Percentiles rank a stretch among this genome's conserved stretches.
Evolutionary conservation across 2,797 vertebrate species (phyloP).

Genomic region (Huso huso): DNA sequence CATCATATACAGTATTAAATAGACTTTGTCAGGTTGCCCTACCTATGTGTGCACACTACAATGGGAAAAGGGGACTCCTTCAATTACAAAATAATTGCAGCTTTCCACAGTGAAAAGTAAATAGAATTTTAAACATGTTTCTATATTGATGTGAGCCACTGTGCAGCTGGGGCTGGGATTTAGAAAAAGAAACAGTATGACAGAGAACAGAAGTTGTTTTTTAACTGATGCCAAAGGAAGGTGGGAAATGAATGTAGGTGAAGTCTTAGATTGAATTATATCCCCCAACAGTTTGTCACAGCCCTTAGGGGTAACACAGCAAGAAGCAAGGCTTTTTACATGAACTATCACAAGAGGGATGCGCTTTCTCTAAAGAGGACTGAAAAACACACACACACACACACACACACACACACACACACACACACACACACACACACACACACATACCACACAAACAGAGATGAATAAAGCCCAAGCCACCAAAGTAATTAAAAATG

Average conservation of each 20-base stretch:
- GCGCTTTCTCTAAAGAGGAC: constrained; percentile 52
- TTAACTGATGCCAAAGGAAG: constrained; percentile 8
- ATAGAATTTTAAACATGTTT: constrained; percentile 3
- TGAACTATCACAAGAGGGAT: constrained; percentile 36
- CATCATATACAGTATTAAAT: too few relatives aligned
- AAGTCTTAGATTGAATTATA: neutral
- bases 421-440: constrained; percentile 18
- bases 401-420: too few relatives aligned
- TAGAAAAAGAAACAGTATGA: neutral
- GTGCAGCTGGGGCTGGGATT: neutral
- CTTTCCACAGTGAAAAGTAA: neutral
- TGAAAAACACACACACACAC: constrained; percentile 32
- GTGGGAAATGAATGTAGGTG: constrained; percentile 4
- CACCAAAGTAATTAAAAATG: constrained; percentile 87
- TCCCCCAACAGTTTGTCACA: constrained; percentile 17
- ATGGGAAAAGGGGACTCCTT: neutral
- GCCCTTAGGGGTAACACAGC: constrained; percentile 9
- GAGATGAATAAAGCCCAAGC: constrained; percentile 73
- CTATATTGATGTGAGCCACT: neutral
- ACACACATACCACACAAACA: constrained; percentile 47
- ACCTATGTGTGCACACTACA: too few relatives aligned
- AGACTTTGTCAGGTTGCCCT: too few relatives aligned
- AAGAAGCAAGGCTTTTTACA: constrained; percentile 24
- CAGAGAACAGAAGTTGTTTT: constrained; percentile 8
- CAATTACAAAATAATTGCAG: neutral